Base-by-base conservation (phyloP, 2,888 invertebrate species). In the Listrodromus nycthemerus region DNA sequence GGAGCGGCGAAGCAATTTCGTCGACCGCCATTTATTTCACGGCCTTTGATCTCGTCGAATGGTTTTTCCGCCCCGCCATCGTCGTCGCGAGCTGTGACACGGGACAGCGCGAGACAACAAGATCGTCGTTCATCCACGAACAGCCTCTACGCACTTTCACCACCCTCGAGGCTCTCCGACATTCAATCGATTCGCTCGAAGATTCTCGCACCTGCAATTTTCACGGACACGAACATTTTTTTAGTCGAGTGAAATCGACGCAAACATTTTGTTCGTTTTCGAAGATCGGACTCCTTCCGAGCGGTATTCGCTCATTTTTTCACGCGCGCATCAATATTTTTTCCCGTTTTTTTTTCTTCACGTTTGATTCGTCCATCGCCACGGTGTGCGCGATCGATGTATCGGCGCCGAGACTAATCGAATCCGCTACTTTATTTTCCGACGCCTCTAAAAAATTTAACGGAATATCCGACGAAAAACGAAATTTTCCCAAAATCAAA, bases 381-480 rank as follows among this genome's bases (percentile, higher is more conserved):
- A n/a, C n/a, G n/a, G n/a, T n/a, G n/a, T n/a, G n/a, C n/a, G n/a
- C n/a, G n/a, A n/a, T 69, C 55, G 50, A 79, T 74, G 73, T 79
- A 75, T 83, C 70, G 79, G 75, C 79, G 83, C 83, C 83, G 79
- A 83, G 48, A 75, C 70, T 58, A 37, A 73, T 79, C 65, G 79
- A 65, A 75, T 70, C 67, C 67, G 77, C 70, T 37, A 55, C 13
- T 41, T 19, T 55, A 13, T 55, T 52, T 55, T 24, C 55, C 55
- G 13, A 21, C 21, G 55, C 24, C 55, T 21, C 13, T 19, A 4
- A 55, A 21, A 10, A n/a, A 19, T 6, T 19, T n/a, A 6, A n/a
- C n/a, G n/a, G n/a, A n/a, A n/a, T n/a, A n/a, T n/a, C n/a, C n/a
- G n/a, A n/a, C n/a, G n/a, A n/a, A n/a, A n/a, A n/a, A n/a, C n/a